These are phyloP conservation scores for Eubasilissa regina DNA, from an alignment of 1,140 invertebrate species.

Conservation along the genomic window DNA sequence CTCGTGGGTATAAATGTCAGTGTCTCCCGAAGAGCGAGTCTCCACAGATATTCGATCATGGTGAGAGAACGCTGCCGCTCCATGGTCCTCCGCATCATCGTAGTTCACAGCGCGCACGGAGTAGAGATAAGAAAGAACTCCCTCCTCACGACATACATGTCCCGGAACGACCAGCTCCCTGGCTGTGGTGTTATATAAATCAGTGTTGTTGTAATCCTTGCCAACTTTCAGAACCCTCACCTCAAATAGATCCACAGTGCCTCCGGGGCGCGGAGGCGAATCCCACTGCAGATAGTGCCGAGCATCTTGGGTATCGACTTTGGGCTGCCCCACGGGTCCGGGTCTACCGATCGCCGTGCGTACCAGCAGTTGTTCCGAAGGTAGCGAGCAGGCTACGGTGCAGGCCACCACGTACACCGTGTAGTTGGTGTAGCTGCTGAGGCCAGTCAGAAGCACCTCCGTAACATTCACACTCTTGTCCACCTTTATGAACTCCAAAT, in stretches of 20 bases:
- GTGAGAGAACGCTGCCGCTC: constrained; percentile 60
- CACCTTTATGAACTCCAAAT: constrained; percentile 55
- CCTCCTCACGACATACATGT: constrained; percentile 64
- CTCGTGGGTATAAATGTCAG: constrained; percentile 60
- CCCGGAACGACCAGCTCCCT: constrained; percentile 60
- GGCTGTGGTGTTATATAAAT: constrained; percentile 66
- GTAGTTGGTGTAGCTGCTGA: constrained; percentile 76
- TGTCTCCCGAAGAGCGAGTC: constrained; percentile 46
- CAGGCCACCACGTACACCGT: constrained; percentile 80
- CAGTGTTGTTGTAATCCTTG: constrained; percentile 60
- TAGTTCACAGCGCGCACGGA: constrained; percentile 68
- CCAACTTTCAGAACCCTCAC: constrained; percentile 68
- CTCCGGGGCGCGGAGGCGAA: constrained; percentile 75
- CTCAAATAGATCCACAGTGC: constrained; percentile 76
- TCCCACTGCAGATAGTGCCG: constrained; percentile 68
- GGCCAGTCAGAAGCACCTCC: constrained; percentile 63
- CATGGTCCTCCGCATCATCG: constrained; percentile 66
- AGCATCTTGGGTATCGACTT: constrained; percentile 68
- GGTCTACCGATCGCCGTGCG: constrained; percentile 77
- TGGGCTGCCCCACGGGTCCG: constrained; percentile 70
- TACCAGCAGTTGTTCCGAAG: constrained; percentile 67
- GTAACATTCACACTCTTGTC: constrained; percentile 59
- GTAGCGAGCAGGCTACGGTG: constrained; percentile 77
- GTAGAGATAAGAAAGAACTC: constrained; percentile 62
- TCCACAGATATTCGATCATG: constrained; percentile 60